These are phyloP conservation scores for Drepanosiphum platanoidis DNA, from an alignment of 2,888 invertebrate genomes.

Conservation along the genomic window DNA sequence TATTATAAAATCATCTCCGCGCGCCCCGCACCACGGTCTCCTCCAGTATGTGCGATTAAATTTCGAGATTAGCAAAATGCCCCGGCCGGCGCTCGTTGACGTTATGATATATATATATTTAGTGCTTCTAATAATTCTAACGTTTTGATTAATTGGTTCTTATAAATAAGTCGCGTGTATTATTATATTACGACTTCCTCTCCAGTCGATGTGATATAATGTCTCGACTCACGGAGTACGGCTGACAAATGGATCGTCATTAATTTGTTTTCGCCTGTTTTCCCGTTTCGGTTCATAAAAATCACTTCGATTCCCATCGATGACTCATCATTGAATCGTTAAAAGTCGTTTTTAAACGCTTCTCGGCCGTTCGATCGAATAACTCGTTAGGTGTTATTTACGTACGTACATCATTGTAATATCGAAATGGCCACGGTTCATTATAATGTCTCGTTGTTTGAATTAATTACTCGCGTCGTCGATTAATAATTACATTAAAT, in stretches of 20 bases:
- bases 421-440: not conserved
- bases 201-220: no score
- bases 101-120: not conserved
- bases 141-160: not conserved
- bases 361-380: not conserved
- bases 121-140: not conserved
- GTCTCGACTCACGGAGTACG: no score
- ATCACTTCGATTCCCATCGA: not conserved
- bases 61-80: not conserved
- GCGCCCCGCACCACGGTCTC: not conserved
- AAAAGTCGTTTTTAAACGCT: constrained; percentile 16
- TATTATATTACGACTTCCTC: no score
- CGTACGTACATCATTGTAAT: not conserved
- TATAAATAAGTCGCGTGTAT: not conserved
- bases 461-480: not conserved
- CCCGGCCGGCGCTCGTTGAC: no score
- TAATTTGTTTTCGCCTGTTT: not conserved
- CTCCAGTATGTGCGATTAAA: not conserved
- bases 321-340: not conserved
- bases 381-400: not conserved
- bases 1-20: not conserved
- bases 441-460: no score
- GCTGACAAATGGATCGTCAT: no score
- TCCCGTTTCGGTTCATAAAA: not conserved
- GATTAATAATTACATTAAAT: not conserved